phyloP scores from a whole-genome alignment of 2,113 vertebrate genomes.

The Daubentonia madagascariensis region DNA sequence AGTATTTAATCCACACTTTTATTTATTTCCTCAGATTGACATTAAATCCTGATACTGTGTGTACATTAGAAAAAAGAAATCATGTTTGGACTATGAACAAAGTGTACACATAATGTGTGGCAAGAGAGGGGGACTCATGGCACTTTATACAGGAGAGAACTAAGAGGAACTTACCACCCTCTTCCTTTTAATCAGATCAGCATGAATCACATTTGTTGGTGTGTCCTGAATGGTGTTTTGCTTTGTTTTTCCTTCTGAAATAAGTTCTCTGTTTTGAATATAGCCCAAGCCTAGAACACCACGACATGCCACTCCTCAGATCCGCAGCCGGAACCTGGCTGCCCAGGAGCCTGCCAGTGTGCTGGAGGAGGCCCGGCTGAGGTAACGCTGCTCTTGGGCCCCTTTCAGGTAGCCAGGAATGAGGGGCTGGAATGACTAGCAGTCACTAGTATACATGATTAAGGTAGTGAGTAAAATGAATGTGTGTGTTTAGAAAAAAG shows the following conservation, averaged over 20 bases:
- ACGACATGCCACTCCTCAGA: slow-evolving; percentile 87
- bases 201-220: not conserved
- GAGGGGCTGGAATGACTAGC: too few species aligned
- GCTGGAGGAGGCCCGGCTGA: slow-evolving; percentile 92
- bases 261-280: slow-evolving; percentile 11
- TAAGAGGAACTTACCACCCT: not conserved
- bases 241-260: slow-evolving; percentile 10
- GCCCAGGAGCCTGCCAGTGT: slow-evolving; percentile 85
- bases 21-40: not conserved
- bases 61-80: not conserved
- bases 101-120: not conserved
- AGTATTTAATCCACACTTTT: not conserved
- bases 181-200: not conserved
- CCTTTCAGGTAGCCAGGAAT: not conserved
- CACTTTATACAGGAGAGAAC: not conserved
- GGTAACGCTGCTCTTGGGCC: slow-evolving; percentile 76
- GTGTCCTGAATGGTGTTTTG: not conserved
- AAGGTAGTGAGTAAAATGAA: not conserved
- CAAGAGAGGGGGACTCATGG: not conserved
- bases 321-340: slow-evolving; percentile 86
- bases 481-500: not conserved
- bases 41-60: not conserved
- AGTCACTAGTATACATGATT: not conserved
- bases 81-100: not conserved
- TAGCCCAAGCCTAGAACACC: slow-evolving; percentile 81